Base-by-base conservation (phyloP, 2,797 vertebrate genomes). In the Malurus leucopterus region DNA sequence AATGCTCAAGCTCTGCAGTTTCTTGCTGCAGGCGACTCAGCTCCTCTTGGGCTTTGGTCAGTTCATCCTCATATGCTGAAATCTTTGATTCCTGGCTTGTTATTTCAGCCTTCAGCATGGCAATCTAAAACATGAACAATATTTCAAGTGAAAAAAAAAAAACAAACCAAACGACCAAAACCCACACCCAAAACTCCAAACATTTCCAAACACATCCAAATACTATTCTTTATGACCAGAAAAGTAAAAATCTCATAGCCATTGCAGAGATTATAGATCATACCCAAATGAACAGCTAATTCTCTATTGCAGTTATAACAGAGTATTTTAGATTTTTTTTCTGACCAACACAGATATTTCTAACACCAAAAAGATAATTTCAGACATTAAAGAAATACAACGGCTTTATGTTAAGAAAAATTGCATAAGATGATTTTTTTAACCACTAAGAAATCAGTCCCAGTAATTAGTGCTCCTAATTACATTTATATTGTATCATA, bases 71-170 rank as follows among this genome's bases (percentile, higher is more conserved):
- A 24, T 98, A 99, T 1, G 97, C 97, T 41, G 97, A 98, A 77
- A 99, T 99, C 96, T 97, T 98, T 41, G 98, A 98, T 90, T 99
- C 99, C 95, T 99, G 99, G 87, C 97, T 98, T 41, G 97, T 97
- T 71, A 99, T 98, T 97, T 99, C 98, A 11, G 96, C 96, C 95
- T 99, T 98, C 93, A 99, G 96, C 13, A 98, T 98, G 27, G 98
- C 97, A 95, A 99, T 99, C 99, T 99, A 78, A 54, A 92, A 79
- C 78, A 74, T 23, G 38, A 88, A 88, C 12, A 74, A 44, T 11
- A 95, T 51, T 89, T 73, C 49, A 89, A 89, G 57, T 34, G 0
- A 53, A 29, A 20, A 65, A 19, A 15, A 61, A 32, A 15, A 61
- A 32, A 17, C 3, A 0, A 15, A 5, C 0, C 4, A 3, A 53